Conservation (phyloP, 2,888 invertebrate species). For the Anaspis maculata region DNA sequence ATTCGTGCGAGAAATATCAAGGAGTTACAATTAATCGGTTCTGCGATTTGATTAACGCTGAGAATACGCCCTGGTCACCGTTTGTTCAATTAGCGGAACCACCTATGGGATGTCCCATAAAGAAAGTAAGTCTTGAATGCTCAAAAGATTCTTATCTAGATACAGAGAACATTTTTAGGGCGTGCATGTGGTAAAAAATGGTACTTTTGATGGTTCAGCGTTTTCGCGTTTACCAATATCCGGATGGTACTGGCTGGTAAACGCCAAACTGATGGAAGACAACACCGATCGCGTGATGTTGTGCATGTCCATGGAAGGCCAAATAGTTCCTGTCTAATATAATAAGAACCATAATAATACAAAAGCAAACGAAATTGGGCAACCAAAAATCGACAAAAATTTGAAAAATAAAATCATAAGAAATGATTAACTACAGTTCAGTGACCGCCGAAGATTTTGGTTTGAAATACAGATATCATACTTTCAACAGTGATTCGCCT, state of each 20-base stretch:
- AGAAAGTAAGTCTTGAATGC: constrained; percentile 19
- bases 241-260: constrained; percentile 29
- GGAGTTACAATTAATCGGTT: constrained; percentile 24
- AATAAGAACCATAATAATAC: no score
- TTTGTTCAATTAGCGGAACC: constrained; percentile 21
- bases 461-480: no score
- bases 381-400: no score
- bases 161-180: constrained; percentile 27
- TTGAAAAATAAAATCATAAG: no score
- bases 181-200: constrained; percentile 20
- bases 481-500: no score
- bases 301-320: constrained; percentile 24
- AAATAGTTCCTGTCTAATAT: constrained; percentile 13
- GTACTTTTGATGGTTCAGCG: constrained; percentile 26
- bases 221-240: constrained; percentile 22
- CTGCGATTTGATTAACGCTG: constrained; percentile 20
- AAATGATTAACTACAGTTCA: no score
- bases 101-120: constrained; percentile 22
- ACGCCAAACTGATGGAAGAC: constrained; percentile 17
- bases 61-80: constrained; percentile 24
- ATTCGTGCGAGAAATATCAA: constrained; percentile 30
- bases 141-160: no score
- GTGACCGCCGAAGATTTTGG: no score
- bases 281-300: constrained; percentile 13
- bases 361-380: no score